These are phyloP conservation scores for Charaxes varanes DNA, from an alignment of 1,140 invertebrate species.

Conservation along the genomic window DNA sequence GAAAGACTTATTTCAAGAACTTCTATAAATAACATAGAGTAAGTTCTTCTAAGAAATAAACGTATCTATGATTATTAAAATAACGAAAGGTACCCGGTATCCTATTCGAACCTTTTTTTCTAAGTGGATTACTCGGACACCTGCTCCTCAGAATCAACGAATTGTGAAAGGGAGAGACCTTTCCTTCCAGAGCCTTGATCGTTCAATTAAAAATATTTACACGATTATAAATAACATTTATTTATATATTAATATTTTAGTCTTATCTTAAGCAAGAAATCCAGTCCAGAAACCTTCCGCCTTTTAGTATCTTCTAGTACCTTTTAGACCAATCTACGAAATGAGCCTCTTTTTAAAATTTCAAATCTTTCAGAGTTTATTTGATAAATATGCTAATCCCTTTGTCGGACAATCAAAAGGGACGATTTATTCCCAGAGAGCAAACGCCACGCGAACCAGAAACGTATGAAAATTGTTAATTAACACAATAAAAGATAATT, in stretches of 20 bases:
- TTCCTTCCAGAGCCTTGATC: neutral
- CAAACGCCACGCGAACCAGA: neutral
- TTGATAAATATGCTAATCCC: neutral
- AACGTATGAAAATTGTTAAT: slow-evolving; percentile 19
- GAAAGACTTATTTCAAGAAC: no score
- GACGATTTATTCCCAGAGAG: neutral
- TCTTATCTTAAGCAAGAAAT: no score
- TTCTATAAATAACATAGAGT: no score
- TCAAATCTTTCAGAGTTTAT: neutral
- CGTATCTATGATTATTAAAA: neutral
- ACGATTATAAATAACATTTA: no score
- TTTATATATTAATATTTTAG: no score
- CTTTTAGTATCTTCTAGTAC: no score
- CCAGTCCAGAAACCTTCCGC: no score
- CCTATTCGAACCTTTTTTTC: neutral
- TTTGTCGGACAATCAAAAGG: slow-evolving; percentile 8
- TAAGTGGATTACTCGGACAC: slow-evolving; percentile 11
- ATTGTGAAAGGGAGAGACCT: neutral
- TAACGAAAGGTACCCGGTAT: neutral
- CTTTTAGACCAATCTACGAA: neutral
- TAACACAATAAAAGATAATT: slow-evolving; percentile 24
- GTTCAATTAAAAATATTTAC: neutral
- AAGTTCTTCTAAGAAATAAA: neutral
- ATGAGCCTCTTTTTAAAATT: neutral
- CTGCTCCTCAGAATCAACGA: slow-evolving; percentile 3